Evolutionary conservation across 2,113 vertebrate species (phyloP), one percentile per base, ranked within the genome.

Genomic region (Corvus moneduloides): DNA sequence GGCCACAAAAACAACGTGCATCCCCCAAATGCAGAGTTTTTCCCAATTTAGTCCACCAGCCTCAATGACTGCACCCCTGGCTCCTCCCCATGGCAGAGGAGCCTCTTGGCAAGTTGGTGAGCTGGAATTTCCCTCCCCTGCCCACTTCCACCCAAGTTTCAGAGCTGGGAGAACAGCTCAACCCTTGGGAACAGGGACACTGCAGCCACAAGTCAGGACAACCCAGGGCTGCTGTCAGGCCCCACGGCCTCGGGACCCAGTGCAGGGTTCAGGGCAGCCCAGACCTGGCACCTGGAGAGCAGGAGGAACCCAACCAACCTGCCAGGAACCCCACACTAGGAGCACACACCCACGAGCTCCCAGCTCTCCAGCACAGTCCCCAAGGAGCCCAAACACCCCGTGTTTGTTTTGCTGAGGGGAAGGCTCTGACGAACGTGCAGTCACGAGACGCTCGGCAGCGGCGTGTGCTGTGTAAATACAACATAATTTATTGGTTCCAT

Each of bases 401-500:
- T 10, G 90, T 83, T 93, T 79, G 80, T 19, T 84, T 5, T 74
- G 91, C 76, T 30, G 83, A 43, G 4, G 35, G 61, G 74, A 64
- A 28, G 26, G 28, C n/a, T 79, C 55, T 28, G 91, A 33, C 5
- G 1, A 63, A 44, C 0, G 3, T 0, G 20, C 7, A 76, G n/a
- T 52, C 79, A 74, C 3, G 32, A 85, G 88, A 68, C 18, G 0
- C 43, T 30, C 1, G 7, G 79, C 43, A 2, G 51, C 7, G 1
- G 63, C 32, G 24, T 13, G 26, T 13, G 83, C 76, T 73, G 27
- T 30, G 85, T 73, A 80, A 94, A 93, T 80, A 90, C n/a, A 69
- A 88, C 93, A 96, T 68, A 95, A 95, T 94, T 97, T 97, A 97
- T 97, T 97, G 94, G 49, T 84, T 92, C 90, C 21, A 33, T 84